Percentiles rank a stretch among this genome's conserved stretches.
Conservation (phyloP, 2,888 invertebrate species). For the Dicranocentrus wangi region DNA sequence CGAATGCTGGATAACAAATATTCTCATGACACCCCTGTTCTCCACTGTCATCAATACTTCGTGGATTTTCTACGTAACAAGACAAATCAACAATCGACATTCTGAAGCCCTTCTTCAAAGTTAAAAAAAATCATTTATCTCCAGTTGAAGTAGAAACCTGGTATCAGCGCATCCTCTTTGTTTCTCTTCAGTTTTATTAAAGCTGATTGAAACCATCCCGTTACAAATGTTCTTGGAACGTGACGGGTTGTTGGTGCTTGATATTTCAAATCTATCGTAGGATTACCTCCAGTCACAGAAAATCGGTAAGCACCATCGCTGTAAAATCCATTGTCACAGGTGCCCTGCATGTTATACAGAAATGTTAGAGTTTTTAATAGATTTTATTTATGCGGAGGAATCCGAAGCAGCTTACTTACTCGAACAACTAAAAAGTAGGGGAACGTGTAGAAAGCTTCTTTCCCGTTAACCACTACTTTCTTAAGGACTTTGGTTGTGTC, state of each 20-base stretch:
- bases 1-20: constrained; percentile 68
- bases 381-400: not conserved
- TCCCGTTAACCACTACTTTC: not conserved
- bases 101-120: too few relatives aligned
- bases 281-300: constrained; percentile 39
- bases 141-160: too few relatives aligned
- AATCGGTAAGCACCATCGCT: constrained; percentile 50
- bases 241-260: constrained; percentile 41
- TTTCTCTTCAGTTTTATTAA: constrained; percentile 39
- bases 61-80: constrained; percentile 29
- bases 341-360: constrained; percentile 31
- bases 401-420: not conserved
- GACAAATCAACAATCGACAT: too few relatives aligned
- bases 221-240: not conserved
- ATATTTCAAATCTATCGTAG: constrained; percentile 34
- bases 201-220: constrained; percentile 26
- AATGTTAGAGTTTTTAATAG: not conserved
- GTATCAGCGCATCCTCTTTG: constrained; percentile 13
- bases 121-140: too few relatives aligned
- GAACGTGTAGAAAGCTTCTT: constrained; percentile 42
- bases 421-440: constrained; percentile 65
- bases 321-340: constrained; percentile 57
- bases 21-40: constrained; percentile 49
- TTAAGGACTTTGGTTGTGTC: constrained; percentile 24
- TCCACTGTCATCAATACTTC: not conserved